Evolutionary conservation across 2,797 vertebrate species (phyloP), one percentile per base, ranked within the genome.

Genomic region (Sebastes steindachneri): DNA sequence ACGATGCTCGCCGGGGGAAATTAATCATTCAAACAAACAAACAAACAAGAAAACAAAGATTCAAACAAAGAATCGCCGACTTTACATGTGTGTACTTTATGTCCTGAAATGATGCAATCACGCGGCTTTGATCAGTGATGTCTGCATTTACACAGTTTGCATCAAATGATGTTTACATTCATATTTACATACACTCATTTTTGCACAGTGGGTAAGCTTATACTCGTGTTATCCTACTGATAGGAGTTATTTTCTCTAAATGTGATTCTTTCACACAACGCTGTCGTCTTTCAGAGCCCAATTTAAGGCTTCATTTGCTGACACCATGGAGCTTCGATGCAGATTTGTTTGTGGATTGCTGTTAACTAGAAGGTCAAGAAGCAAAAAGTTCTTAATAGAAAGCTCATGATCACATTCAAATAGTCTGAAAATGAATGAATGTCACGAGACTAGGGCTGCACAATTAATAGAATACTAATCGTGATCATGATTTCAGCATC

Each of bases 1-100:
- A 19, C 33, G 80, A 75, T 48, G 54, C 55, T 85, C 79, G n/a
- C 82, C 54, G 59, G 83, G 80, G 80, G 82, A 87, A 87, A 87
- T 79, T 37, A 87, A 85, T 79, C 68, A 85, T 26, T 68, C 71
- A 53, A 73, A 73, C 64, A 82, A 80, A 80, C 69, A 73, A 75
- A 41, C 69, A 73, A 75, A 41, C 25, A 67, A 53, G 51, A n/a
- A n/a, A 35, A 75, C 2, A 68, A 45, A 79, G 17, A 53, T n/a
- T 9, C n/a, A 53, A 45, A 53, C n/a, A n/a, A 53, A 53, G 48
- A 53, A 33, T 37, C 63, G 28, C 28, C 15, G n/a, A 21, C 5
- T 5, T 19, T 68, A 54, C 51, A 23, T 60, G 19, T 8, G 8
- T 31, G 10, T 9, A 4, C 25, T 41, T 29, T 11, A 57, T n/a